Evolutionary conservation across 2,888 invertebrate genomes (phyloP).

Genomic region (Lingula anatina): DNA sequence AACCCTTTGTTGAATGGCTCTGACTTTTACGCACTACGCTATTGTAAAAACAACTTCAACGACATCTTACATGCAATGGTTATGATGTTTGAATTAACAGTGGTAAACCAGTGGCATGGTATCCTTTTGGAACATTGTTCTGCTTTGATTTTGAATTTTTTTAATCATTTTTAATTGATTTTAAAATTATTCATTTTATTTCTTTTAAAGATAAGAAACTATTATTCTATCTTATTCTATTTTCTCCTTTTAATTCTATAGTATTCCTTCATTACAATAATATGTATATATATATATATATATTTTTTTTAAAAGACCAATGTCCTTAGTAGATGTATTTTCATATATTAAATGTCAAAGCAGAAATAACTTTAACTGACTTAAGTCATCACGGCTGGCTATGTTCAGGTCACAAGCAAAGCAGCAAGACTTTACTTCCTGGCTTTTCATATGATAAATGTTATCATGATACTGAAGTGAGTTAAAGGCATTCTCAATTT

Average conservation of each 20-base stretch:
- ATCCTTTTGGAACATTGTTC: too few relatives aligned
- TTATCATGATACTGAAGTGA: slow-evolving; percentile 55
- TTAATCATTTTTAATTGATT: too few relatives aligned
- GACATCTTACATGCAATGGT: slow-evolving; percentile 52
- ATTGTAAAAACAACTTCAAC: slow-evolving; percentile 56
- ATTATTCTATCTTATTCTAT: too few relatives aligned
- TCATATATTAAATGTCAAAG: too few relatives aligned
- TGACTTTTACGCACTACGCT: slow-evolving; percentile 47
- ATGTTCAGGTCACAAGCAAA: slow-evolving; percentile 48
- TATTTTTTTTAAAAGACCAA: not conserved
- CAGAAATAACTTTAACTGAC: slow-evolving; percentile 27
- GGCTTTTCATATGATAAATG: slow-evolving; percentile 52
- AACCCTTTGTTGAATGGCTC: slow-evolving; percentile 42
- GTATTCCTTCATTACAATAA: too few relatives aligned
- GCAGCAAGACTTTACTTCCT: slow-evolving; percentile 53
- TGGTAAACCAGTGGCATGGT: slow-evolving; percentile 58
- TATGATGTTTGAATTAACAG: slow-evolving; percentile 54
- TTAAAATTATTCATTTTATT: too few relatives aligned
- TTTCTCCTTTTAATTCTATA: too few relatives aligned
- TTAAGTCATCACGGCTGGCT: slow-evolving; percentile 48
- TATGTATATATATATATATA: not conserved
- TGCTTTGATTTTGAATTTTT: too few relatives aligned
- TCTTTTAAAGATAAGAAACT: too few relatives aligned
- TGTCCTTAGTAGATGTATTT: too few relatives aligned
- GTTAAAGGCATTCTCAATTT: too few relatives aligned